Evolutionary conservation across 2,888 invertebrate species (phyloP), one percentile per base, ranked within the genome.

Genomic region (Myopa tessellatipennis): DNA sequence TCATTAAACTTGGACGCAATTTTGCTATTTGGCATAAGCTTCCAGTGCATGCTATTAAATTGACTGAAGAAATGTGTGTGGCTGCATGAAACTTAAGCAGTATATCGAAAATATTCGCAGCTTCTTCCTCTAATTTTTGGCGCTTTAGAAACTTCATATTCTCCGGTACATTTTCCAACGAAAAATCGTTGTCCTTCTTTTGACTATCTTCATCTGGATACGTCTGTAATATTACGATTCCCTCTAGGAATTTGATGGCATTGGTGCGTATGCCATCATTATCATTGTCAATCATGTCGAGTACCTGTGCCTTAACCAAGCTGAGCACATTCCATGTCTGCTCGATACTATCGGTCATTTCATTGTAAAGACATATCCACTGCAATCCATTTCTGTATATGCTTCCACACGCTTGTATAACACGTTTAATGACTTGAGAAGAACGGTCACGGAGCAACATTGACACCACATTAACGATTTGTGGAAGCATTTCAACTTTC

Each of bases 201-300:
- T 85, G 83, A 77, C 92, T 92, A 80, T 93, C 92, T 58, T 92
- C 90, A 85, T 95, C 95, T 0, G 94, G 92, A 86, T 93, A 93
- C 0, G 96, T 96, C 89, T 98, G 96, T 18, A 95, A 90, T 8
- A 96, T 90, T 1, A 96, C 93, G 58, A 96, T 93, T 79, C 95
- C 95, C 89, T 99, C 99, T 26, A 99, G 90, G 87, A 99, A 99
- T 90, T 99, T 99, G 0, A 99, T 95, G 0, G 97, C 95, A 90
- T 97, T 96, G 0, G 98, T 98, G 76, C 99, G 92, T 80, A 99
- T 94, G 16, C 98, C 99, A 90, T 99, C 99, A 88, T 98, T 98
- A 83, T 98, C 98, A 84, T 95, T 96, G 87, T 99, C 98, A 79
- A 99, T 94, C 93, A 98, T 93, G 84, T 95, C 94, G 60, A 96